Conservation (phyloP, 2,888 invertebrate species). For the Scrobipalpa costella region DNA sequence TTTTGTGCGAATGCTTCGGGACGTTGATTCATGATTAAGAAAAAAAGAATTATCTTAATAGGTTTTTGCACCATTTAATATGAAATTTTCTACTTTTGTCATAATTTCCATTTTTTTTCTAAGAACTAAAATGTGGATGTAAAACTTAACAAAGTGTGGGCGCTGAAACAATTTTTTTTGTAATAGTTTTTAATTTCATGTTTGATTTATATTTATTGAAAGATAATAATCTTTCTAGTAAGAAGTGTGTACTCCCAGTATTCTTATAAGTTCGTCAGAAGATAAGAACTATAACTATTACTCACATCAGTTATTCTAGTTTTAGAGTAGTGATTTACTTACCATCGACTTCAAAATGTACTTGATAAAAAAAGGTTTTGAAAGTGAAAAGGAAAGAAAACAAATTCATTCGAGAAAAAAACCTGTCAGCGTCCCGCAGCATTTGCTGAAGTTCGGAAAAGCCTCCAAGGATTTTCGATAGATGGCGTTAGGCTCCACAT, state of each 20-base stretch:
- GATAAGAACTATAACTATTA: too few species aligned
- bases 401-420: conserved; percentile 33
- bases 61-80: neutral
- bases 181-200: too few species aligned
- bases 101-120: neutral
- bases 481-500: conserved; percentile 75
- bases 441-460: conserved; percentile 69
- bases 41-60: neutral
- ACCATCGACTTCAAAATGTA: too few species aligned
- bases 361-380: too few species aligned
- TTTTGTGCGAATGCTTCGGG: conserved; percentile 73
- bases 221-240: too few species aligned
- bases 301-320: too few species aligned
- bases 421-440: conserved; percentile 69
- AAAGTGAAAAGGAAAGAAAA: neutral
- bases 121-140: neutral
- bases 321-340: too few species aligned
- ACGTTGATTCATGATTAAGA: conserved; percentile 40
- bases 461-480: conserved; percentile 77
- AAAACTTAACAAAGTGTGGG: too few species aligned
- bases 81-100: neutral
- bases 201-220: too few species aligned
- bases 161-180: too few species aligned
- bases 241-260: too few species aligned
- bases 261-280: too few species aligned